These are phyloP conservation scores for Tinea trinotella DNA, from an alignment of 2,888 invertebrate species.

Conservation along the genomic window DNA sequence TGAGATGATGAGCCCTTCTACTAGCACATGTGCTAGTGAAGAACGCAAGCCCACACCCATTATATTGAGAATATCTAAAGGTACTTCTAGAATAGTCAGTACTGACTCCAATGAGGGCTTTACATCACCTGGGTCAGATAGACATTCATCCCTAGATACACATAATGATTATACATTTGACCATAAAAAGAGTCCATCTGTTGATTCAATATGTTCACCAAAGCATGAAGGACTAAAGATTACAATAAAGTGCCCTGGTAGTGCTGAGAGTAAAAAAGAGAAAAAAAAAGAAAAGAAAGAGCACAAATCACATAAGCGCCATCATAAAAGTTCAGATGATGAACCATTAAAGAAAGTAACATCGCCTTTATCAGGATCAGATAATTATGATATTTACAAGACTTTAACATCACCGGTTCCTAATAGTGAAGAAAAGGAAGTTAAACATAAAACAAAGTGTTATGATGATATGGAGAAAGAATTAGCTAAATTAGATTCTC, in stretches of 20 bases:
- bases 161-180: conserved; percentile 58
- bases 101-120: conserved; percentile 76
- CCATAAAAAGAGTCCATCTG: conserved; percentile 53
- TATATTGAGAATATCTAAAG: conserved; percentile 89
- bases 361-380: conserved; percentile 67
- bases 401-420: conserved; percentile 63
- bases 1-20: conserved; percentile 55
- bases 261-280: conserved; percentile 54
- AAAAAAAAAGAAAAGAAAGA: conserved; percentile 65
- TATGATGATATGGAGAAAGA: conserved; percentile 53
- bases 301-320: conserved; percentile 64
- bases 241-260: conserved; percentile 61
- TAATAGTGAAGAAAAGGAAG: conserved; percentile 41
- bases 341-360: conserved; percentile 46
- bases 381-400: conserved; percentile 65
- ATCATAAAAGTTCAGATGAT: conserved; percentile 54
- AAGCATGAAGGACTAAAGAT: conserved; percentile 68
- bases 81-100: conserved; percentile 76
- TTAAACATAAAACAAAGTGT: conserved; percentile 32
- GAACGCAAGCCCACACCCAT: conserved; percentile 82
- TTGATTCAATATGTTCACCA: conserved; percentile 61
- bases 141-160: conserved; percentile 62
- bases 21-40: conserved; percentile 60
- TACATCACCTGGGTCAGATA: conserved; percentile 67
- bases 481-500: conserved; percentile 49